Evolutionary conservation across 2,888 invertebrate species (phyloP), one percentile per base, ranked within the genome.

Genomic region (Leucoma salicis): DNA sequence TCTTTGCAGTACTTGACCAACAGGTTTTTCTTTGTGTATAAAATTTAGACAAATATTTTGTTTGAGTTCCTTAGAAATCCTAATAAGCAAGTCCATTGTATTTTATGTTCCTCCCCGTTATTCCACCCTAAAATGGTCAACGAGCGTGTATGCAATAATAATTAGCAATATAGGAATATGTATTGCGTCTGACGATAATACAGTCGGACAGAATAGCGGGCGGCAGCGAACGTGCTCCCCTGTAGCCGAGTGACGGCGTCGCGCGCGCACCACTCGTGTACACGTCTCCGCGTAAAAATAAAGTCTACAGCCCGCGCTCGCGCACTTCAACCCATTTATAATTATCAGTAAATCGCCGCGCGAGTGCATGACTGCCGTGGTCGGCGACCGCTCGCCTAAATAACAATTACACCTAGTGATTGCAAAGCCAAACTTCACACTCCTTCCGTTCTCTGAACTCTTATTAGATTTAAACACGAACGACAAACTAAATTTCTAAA

Each of bases 201-300:
- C 73, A 68, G 74, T 63, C 69, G 57, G 65, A 63, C 71, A 67
- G 70, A 70, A 77, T 57, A 70, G 70, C 76, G 72, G 70, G 66
- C 72, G 70, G 57, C 53, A 45, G 63, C 63, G 73, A 57, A 67
- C 73, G 66, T 70, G 73, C 78, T 82, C 84, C 79, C 79, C 80
- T 74, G 78, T 78, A 63, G 70, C 66, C 69, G 74, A 69, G 69
- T 66, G 72, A 56, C 65, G 64, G 67, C 57, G 67, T 62, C 80
- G 80, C 75, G 80, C 76, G 79, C 83, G 80, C 83, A 74, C 70
- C 78, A 76, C 79, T 80, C 82, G 82, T 73, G 73, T 78, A 76
- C 81, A 75, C 81, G 87, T 82, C 86, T 82, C 85, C 81, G 88
- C 81, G 77, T 88, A 88, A 88, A 89, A 89, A 89, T 89, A 89